These are phyloP conservation scores for Callimico goeldii DNA, from an alignment of 2,797 vertebrate species.

Conservation along the genomic window DNA sequence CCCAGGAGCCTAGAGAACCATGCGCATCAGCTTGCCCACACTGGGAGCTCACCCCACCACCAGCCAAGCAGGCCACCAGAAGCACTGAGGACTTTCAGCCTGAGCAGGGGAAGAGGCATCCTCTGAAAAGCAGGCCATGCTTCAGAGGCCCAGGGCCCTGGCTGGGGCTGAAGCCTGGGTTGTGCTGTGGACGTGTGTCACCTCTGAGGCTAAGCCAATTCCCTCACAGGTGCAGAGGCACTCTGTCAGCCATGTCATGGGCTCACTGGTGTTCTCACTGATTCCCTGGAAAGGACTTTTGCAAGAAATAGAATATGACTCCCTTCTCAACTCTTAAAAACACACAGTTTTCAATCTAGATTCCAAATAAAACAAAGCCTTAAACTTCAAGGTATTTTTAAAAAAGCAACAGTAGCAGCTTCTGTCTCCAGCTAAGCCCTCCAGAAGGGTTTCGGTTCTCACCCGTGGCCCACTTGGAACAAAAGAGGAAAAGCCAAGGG, in stretches of 20 bases:
- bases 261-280: neutral
- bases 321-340: neutral
- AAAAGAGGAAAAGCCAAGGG: neutral
- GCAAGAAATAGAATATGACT: neutral
- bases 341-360: neutral
- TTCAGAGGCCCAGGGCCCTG: neutral
- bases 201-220: neutral
- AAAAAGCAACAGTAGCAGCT: neutral
- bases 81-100: neutral
- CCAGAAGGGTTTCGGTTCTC: neutral
- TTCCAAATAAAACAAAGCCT: neutral
- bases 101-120: fast-evolving
- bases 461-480: neutral
- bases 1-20: neutral
- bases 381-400: neutral
- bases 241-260: neutral
- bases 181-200: neutral
- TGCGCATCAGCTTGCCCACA: fast-evolving
- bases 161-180: too few species aligned
- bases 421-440: neutral
- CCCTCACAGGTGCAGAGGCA: neutral
- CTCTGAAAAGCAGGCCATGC: neutral
- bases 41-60: neutral
- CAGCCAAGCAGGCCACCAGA: neutral
- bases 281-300: neutral